Evolutionary conservation across 2,113 vertebrate genomes (phyloP).

Genomic region (Crotophaga sulcirostris): DNA sequence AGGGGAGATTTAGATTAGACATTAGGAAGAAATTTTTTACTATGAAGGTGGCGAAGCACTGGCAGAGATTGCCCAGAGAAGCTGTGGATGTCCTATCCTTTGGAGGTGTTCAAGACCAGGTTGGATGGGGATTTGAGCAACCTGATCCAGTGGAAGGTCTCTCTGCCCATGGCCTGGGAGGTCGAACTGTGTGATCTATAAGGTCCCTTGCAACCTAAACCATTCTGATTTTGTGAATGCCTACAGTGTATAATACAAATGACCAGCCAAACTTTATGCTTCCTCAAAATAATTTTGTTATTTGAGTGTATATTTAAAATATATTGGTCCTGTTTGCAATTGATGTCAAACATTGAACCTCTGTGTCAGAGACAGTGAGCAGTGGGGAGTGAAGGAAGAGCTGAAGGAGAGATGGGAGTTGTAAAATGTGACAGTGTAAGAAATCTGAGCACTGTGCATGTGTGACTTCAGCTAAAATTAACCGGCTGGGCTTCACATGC

Average conservation of each 20-base stretch:
- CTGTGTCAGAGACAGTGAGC: background rate
- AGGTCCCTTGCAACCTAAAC: too few species aligned
- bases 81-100: too few species aligned
- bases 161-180: too few species aligned
- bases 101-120: too few species aligned
- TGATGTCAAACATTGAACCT: background rate
- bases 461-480: conserved; percentile 84
- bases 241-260: background rate
- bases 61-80: too few species aligned
- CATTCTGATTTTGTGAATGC: too few species aligned
- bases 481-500: conserved; percentile 46
- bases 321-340: background rate
- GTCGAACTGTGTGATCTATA: too few species aligned
- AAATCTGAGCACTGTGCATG: conserved; percentile 66
- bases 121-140: too few species aligned
- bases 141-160: too few species aligned
- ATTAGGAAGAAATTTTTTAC: too few species aligned
- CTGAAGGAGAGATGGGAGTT: background rate
- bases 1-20: too few species aligned
- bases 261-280: background rate
- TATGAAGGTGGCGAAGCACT: too few species aligned
- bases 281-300: background rate
- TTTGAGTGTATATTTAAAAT: background rate
- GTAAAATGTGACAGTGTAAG: conserved; percentile 55
- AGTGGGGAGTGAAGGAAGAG: background rate